Evolutionary conservation across 2,113 vertebrate genomes (phyloP), one percentile per base, ranked within the genome.

Genomic region (Lutjanus erythropterus): DNA sequence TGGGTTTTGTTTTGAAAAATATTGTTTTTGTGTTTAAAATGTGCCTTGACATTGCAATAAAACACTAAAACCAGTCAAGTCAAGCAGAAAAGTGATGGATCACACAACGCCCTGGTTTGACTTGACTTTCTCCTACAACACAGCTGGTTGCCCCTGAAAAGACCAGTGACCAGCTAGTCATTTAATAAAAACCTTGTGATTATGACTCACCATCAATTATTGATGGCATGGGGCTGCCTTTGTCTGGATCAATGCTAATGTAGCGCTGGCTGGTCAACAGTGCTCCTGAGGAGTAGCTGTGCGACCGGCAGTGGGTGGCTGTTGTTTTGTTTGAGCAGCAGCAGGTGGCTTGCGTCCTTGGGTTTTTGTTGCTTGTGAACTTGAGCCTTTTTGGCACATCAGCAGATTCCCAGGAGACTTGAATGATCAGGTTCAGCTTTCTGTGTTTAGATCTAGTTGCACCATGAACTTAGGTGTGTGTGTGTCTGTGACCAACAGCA

Each of bases 271-370:
- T 61, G 64, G 77, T 75, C 61, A 81, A 25, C 83, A 70, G 75
- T 25, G 85, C 85, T 89, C 83, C 76, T 87, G 68, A 83, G 78
- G 65, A 88, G 86, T 47, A 86, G 87, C 84, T 23, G 29, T 78
- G 85, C 82, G 84, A 92, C 91, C 90, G 90, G 88, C 81, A 84
- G 88, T 52, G 78, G 69, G 76, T 55, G 85, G 72, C 83, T 87
- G 83, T 85, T 90, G 90, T 90, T 91, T 93, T 93, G 91, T 93
- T 88, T 76, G 61, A 80, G 44, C 33, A 88, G 91, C 92, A 94
- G 94, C 94, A 95, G 94, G 94, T 95, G 95, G 92, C 85, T 81
- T 89, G 88, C 87, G 88, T 93, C 88, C 86, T 90, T 87, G 80
- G 81, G 64, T 83, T 92, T 90, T 92, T 94, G 92, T 91, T 88